Conservation (phyloP, 2,888 invertebrate genomes). For the Osmoderma eremita region DNA sequence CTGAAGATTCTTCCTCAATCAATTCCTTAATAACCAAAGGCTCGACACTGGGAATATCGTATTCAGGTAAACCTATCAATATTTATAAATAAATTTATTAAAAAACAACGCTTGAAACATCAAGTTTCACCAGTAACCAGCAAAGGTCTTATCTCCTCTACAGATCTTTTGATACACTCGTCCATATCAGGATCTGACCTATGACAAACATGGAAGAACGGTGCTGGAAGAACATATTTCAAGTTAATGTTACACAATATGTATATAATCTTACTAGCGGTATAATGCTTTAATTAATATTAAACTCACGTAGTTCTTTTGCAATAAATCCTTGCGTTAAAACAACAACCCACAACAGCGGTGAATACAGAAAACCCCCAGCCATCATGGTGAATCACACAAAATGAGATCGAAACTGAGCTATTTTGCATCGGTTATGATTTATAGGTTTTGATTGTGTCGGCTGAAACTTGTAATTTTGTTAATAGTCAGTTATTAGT, state of each 20-base stretch:
- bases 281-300: background rate
- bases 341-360: background rate
- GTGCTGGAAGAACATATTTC: slow-evolving; percentile 61
- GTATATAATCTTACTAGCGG: background rate
- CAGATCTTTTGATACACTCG: slow-evolving; percentile 64
- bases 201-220: slow-evolving; percentile 68
- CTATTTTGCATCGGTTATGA: background rate
- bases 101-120: background rate
- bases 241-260: background rate
- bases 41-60: slow-evolving; percentile 68
- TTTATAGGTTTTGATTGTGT: background rate
- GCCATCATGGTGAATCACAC: background rate
- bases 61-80: slow-evolving; percentile 65
- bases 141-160: slow-evolving; percentile 65
- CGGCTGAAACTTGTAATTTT: background rate
- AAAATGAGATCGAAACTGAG: background rate
- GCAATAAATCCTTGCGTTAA: slow-evolving; percentile 32
- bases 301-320: slow-evolving; percentile 38
- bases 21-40: slow-evolving; percentile 66
- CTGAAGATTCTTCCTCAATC: slow-evolving; percentile 63
- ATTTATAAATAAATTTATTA: slow-evolving; percentile 1
- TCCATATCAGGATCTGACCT: slow-evolving; percentile 65
- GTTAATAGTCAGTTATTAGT: slow-evolving; percentile 14
- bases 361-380: background rate
- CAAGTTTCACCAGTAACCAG: slow-evolving; percentile 61